phyloP scores from a whole-genome alignment of 2,797 vertebrate genomes.

The Crotalus adamanteus region DNA sequence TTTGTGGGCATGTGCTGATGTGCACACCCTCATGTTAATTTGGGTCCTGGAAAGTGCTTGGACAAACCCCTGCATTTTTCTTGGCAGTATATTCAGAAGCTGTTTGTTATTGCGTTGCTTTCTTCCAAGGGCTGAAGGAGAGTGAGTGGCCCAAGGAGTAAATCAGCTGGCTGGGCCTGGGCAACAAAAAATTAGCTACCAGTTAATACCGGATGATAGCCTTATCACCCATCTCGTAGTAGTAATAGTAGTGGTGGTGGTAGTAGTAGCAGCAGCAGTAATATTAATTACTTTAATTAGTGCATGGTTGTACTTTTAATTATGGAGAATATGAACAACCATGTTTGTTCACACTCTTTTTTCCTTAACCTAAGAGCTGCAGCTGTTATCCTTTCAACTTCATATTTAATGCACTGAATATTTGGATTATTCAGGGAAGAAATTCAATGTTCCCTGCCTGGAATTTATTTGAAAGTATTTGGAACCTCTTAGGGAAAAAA shows the following conservation, averaged over 20 bases:
- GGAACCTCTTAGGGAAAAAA: neutral
- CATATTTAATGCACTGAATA: neutral
- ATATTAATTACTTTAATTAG: neutral
- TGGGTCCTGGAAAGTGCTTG: neutral
- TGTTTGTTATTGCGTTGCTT: neutral
- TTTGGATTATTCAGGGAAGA: neutral
- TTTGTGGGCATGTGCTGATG: neutral
- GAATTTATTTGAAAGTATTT: constrained; percentile 15
- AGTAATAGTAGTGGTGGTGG: neutral
- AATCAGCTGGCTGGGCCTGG: too few species aligned
- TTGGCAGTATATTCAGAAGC: neutral
- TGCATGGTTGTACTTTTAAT: neutral
- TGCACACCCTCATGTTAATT: neutral
- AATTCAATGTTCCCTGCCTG: neutral
- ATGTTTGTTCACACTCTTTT: neutral
- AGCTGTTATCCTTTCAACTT: constrained; percentile 6
- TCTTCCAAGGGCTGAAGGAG: neutral
- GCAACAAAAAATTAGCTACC: too few species aligned
- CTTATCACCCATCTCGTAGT: neutral
- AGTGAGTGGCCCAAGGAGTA: neutral
- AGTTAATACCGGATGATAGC: neutral
- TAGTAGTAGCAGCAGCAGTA: neutral
- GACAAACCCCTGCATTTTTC: neutral
- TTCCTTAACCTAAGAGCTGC: neutral
- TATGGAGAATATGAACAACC: neutral